phyloP scores from a whole-genome alignment of 2,888 invertebrate genomes.

The Xanthorhoe designata region DNA sequence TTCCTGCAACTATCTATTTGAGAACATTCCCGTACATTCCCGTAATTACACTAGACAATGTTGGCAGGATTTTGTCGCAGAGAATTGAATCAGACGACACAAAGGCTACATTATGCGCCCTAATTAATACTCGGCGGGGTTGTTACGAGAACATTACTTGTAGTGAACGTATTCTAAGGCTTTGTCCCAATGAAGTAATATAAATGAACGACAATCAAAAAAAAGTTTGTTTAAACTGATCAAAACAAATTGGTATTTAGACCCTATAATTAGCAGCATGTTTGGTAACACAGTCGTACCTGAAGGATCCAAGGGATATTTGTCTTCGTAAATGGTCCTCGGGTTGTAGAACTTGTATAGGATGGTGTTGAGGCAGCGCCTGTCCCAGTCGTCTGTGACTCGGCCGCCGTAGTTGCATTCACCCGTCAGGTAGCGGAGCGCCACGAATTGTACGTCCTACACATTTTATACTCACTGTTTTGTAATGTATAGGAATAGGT shows the following conservation, averaged over 20 bases:
- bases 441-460: slow-evolving; percentile 93
- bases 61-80: slow-evolving; percentile 20
- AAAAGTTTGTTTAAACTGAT: background rate
- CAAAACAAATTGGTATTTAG: background rate
- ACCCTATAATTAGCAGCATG: too few relatives aligned
- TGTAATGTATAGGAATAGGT: too few relatives aligned
- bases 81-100: slow-evolving; percentile 37
- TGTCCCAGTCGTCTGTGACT: slow-evolving; percentile 98
- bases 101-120: slow-evolving; percentile 33
- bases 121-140: slow-evolving; percentile 30
- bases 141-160: slow-evolving; percentile 20
- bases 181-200: slow-evolving; percentile 18
- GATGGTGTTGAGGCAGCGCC: slow-evolving; percentile 93
- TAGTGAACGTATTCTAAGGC: slow-evolving; percentile 6
- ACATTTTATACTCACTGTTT: too few relatives aligned
- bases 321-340: slow-evolving; percentile 86
- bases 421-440: slow-evolving; percentile 95
- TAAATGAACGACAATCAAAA: background rate
- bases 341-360: slow-evolving; percentile 92
- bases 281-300: too few relatives aligned
- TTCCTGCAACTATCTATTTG: slow-evolving; percentile 21
- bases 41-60: slow-evolving; percentile 31
- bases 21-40: slow-evolving; percentile 23
- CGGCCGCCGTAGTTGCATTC: slow-evolving; percentile 98
- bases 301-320: slow-evolving; percentile 89